Conservation (phyloP, 2,113 vertebrate species). For the Lamprotornis superbus region DNA sequence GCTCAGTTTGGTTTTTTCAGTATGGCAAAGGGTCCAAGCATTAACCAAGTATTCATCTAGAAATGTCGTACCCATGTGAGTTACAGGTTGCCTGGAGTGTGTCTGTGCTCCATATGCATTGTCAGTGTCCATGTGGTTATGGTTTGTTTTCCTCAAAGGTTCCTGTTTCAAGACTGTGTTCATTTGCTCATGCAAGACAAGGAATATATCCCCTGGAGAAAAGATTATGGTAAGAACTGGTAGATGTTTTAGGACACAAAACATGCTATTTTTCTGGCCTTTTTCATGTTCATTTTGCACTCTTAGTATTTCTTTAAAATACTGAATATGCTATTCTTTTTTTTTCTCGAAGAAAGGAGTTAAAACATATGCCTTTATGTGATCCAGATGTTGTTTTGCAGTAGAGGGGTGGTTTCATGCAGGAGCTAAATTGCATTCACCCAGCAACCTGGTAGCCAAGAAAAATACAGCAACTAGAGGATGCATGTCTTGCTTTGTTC, state of each 20-base stretch:
- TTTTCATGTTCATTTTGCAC: neutral
- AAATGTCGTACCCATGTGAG: neutral
- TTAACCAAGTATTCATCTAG: neutral
- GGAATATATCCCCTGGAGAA: neutral
- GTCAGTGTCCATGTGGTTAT: neutral
- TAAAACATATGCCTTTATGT: neutral
- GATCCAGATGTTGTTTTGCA: neutral
- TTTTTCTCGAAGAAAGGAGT: neutral
- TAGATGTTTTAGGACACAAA: neutral
- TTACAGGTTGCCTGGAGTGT: neutral
- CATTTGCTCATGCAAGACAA: neutral
- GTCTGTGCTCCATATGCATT: neutral
- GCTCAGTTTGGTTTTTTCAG: neutral
- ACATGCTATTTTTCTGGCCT: neutral
- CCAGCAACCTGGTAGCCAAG: neutral
- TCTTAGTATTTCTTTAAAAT: neutral
- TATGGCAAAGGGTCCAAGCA: neutral
- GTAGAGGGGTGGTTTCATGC: neutral
- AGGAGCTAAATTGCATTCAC: neutral
- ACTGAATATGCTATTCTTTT: neutral
- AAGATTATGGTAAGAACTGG: neutral
- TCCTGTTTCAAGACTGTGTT: neutral
- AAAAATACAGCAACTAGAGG: neutral
- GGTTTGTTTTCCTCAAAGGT: neutral
- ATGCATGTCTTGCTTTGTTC: neutral